phyloP scores from a whole-genome alignment of 2,113 vertebrate species.

The Paedocypris sp. region DNA sequence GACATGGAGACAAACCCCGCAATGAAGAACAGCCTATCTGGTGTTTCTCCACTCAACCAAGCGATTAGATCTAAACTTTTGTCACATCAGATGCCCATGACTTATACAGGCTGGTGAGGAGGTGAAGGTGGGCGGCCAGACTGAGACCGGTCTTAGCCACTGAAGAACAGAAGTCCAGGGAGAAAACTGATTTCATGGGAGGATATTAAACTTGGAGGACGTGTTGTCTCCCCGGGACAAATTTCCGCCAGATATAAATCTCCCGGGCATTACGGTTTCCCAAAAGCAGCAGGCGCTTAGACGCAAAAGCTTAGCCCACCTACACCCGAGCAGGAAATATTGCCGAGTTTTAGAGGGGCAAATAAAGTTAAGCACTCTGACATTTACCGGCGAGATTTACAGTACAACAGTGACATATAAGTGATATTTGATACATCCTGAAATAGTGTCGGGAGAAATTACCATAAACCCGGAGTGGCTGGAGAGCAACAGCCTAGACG shows the following conservation, averaged over 20 bases:
- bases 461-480: slow-evolving; percentile 17
- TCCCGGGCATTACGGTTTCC: slow-evolving; percentile 30
- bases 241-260: slow-evolving; percentile 37
- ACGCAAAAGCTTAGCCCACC: slow-evolving; percentile 27
- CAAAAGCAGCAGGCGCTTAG: slow-evolving; percentile 26
- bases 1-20: not conserved
- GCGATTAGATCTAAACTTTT: slow-evolving; percentile 15
- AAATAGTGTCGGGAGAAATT: slow-evolving; percentile 34
- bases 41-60: not conserved
- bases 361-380: slow-evolving; percentile 40
- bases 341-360: slow-evolving; percentile 34
- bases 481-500: not conserved
- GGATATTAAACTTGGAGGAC: slow-evolving; percentile 38
- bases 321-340: slow-evolving; percentile 31
- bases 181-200: slow-evolving; percentile 37
- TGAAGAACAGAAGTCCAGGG: slow-evolving; percentile 29
- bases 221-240: slow-evolving; percentile 26
- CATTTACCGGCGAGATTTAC: slow-evolving; percentile 40
- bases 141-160: slow-evolving; percentile 15
- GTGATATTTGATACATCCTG: slow-evolving; percentile 35
- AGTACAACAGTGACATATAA: slow-evolving; percentile 38
- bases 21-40: slow-evolving; percentile 9
- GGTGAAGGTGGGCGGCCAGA: slow-evolving; percentile 3
- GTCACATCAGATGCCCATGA: slow-evolving; percentile 13
- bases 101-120: slow-evolving; percentile 9